Percentiles rank a stretch among this genome's conserved stretches.
Evolutionary conservation across 2,888 invertebrate genomes (phyloP).

Genomic region (Athrips mouffetella): DNA sequence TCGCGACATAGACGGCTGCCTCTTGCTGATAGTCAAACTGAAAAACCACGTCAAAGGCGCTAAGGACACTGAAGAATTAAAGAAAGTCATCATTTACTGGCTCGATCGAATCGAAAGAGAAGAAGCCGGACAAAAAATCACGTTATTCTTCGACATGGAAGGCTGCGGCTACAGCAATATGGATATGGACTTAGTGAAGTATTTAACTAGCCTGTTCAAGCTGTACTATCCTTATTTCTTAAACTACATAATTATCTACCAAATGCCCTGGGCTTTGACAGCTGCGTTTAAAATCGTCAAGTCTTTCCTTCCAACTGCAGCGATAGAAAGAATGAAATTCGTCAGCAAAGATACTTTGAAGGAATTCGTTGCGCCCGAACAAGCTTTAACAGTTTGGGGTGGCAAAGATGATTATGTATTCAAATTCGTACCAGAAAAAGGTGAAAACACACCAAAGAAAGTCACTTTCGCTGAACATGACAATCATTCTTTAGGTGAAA

Average conservation of each 20-base stretch:
- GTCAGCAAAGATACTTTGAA: slow-evolving; percentile 85
- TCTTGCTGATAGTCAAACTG: slow-evolving; percentile 87
- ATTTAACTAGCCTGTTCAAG: slow-evolving; percentile 91
- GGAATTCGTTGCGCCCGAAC: slow-evolving; percentile 85
- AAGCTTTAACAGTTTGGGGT: slow-evolving; percentile 89
- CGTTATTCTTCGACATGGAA: slow-evolving; percentile 94
- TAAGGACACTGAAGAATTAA: slow-evolving; percentile 85
- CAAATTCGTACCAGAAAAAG: slow-evolving; percentile 82
- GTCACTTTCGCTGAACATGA: slow-evolving; percentile 61
- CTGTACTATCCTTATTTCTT: slow-evolving; percentile 91
- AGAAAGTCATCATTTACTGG: slow-evolving; percentile 91
- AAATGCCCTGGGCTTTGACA: slow-evolving; percentile 96
- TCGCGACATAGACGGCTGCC: slow-evolving; percentile 88
- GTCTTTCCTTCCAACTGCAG: slow-evolving; percentile 90
- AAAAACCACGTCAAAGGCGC: slow-evolving; percentile 89
- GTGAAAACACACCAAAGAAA: slow-evolving; percentile 66
- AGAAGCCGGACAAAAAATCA: slow-evolving; percentile 86
- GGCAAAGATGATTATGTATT: slow-evolving; percentile 86
- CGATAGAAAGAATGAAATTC: slow-evolving; percentile 92
- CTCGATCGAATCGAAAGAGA: slow-evolving; percentile 88
- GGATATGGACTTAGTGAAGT: slow-evolving; percentile 95
- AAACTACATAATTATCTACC: slow-evolving; percentile 93
- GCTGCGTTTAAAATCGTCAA: slow-evolving; percentile 96
- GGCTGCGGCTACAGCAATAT: slow-evolving; percentile 91
- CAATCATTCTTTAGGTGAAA: slow-evolving; percentile 71